Conservation (phyloP, 2,797 vertebrate species). For the Manis pentadactyla region DNA sequence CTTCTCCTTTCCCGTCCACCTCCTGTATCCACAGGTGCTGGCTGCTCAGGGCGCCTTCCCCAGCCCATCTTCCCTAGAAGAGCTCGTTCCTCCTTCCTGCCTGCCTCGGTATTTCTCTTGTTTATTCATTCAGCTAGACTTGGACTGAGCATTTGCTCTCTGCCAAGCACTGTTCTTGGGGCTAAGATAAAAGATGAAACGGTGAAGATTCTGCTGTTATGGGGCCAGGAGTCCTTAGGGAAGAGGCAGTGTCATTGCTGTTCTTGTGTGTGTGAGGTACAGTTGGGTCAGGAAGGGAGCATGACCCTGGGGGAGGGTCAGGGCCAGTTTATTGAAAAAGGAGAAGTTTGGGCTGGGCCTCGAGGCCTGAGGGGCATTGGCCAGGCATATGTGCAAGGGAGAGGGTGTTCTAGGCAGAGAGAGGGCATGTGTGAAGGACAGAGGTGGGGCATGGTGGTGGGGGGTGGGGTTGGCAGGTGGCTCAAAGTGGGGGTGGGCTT, state of each 20-base stretch:
- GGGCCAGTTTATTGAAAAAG: neutral
- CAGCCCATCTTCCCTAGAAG: neutral
- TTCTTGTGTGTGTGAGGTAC: neutral
- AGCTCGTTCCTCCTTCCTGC: neutral
- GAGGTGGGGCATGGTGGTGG: too few relatives aligned
- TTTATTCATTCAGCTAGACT: neutral
- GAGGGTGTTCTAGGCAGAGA: neutral
- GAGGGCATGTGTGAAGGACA: neutral
- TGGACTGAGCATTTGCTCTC: neutral
- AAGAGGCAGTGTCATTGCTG: neutral
- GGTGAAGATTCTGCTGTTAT: neutral
- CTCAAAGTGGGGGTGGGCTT: rapidly evolving
- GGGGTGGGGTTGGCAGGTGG: neutral
- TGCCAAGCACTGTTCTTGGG: neutral
- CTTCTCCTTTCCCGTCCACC: neutral
- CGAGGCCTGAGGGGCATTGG: neutral
- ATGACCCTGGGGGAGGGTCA: neutral
- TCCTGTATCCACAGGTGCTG: neutral
- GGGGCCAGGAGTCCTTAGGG: neutral
- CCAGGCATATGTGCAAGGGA: neutral
- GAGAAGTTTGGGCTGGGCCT: neutral
- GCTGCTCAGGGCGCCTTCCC: neutral
- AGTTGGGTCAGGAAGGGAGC: neutral
- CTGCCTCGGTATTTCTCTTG: neutral
- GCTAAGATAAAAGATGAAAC: neutral